Percentiles rank a stretch among this genome's conserved stretches.
Evolutionary conservation across 1,140 invertebrate species (phyloP).

Genomic region (Drosophila kurseongensis): DNA sequence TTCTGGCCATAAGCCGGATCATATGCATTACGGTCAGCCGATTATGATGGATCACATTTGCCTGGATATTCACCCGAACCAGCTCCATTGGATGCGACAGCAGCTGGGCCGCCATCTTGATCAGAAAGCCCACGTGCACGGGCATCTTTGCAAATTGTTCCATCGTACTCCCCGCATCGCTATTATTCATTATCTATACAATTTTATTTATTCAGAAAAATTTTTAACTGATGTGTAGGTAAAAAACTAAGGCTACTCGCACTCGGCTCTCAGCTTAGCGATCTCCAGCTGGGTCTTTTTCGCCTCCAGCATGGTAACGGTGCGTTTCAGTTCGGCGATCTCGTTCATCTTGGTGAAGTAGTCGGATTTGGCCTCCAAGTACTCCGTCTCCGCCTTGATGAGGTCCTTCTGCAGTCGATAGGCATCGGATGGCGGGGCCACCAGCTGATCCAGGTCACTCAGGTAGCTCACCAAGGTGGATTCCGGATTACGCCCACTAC

Average conservation of each 20-base stretch:
- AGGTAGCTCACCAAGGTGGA: constrained; percentile 24
- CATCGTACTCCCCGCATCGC: constrained; percentile 12
- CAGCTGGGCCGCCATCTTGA: constrained; percentile 21
- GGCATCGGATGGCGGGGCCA: constrained; percentile 14
- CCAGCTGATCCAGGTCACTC: constrained; percentile 31
- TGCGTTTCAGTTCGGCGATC: constrained; percentile 44
- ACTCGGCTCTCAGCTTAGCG: constrained; percentile 39
- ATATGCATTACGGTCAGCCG: background rate
- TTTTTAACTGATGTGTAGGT: constrained; percentile 8
- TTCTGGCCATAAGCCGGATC: constrained; percentile 5
- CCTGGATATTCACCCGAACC: constrained; percentile 40
- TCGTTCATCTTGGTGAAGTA: constrained; percentile 49
- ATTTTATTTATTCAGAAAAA: constrained; percentile 17
- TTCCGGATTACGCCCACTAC: background rate
- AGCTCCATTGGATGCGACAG: constrained; percentile 41
- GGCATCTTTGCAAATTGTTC: constrained; percentile 20
- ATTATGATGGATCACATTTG: constrained; percentile 1
- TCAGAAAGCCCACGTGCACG: background rate
- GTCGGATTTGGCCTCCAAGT: constrained; percentile 36
- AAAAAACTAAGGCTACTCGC: constrained; percentile 39
- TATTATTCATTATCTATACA: constrained; percentile 15
- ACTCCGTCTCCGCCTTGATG: constrained; percentile 47
- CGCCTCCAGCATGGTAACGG: constrained; percentile 47
- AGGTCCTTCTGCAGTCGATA: constrained; percentile 46
- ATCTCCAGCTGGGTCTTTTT: constrained; percentile 52